These are phyloP conservation scores for Leptinotarsa undecemlineata DNA, from an alignment of 1,140 invertebrate genomes.

Conservation along the genomic window DNA sequence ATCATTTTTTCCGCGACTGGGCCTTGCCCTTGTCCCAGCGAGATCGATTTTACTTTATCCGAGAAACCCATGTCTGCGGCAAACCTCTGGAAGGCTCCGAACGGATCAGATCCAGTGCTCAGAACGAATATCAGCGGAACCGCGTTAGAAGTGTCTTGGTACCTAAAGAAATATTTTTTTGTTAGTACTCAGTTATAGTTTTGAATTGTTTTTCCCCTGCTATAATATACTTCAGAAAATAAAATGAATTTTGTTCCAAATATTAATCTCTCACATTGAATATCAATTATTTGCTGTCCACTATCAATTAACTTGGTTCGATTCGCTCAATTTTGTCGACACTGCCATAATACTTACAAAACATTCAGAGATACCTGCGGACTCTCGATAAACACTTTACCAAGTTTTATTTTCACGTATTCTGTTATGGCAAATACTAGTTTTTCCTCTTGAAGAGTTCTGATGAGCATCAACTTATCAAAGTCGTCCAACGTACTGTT, in stretches of 20 bases:
- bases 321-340: neutral
- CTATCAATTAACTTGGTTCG: too few species aligned
- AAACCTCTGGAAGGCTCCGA: slow-evolving; percentile 77
- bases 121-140: slow-evolving; percentile 87
- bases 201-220: too few species aligned
- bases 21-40: slow-evolving; percentile 88
- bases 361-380: slow-evolving; percentile 68
- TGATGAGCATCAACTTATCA: slow-evolving; percentile 81
- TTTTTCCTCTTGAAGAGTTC: slow-evolving; percentile 80
- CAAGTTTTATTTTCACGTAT: slow-evolving; percentile 77
- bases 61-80: slow-evolving; percentile 78
- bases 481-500: slow-evolving; percentile 68
- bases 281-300: too few species aligned
- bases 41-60: slow-evolving; percentile 80
- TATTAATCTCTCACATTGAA: too few species aligned
- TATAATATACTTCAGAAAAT: neutral
- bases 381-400: slow-evolving; percentile 78
- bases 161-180: slow-evolving; percentile 59
- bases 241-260: too few species aligned
- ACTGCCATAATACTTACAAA: slow-evolving; percentile 61
- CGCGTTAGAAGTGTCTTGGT: slow-evolving; percentile 69
- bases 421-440: slow-evolving; percentile 78
- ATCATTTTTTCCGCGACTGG: slow-evolving; percentile 83
- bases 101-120: slow-evolving; percentile 90
- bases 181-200: too few species aligned